phyloP scores from a whole-genome alignment of 2,113 vertebrate genomes.

The Seriola dumerili region DNA sequence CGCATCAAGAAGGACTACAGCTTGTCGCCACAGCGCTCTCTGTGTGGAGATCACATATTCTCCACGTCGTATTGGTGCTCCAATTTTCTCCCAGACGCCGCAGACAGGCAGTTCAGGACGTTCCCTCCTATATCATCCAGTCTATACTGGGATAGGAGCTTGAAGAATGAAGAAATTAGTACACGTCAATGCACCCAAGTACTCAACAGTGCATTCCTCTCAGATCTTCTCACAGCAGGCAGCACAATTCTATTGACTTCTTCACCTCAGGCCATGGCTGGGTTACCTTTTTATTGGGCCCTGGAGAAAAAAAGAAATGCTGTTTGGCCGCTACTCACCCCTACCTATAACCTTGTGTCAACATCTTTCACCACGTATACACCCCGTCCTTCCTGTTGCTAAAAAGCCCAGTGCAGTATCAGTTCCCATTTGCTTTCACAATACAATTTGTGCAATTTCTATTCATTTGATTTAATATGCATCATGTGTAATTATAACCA shows the following conservation, averaged over 20 bases:
- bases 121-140: background rate
- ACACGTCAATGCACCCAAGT: background rate
- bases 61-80: conserved; percentile 24
- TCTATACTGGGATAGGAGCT: background rate
- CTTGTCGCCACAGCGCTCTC: conserved; percentile 34
- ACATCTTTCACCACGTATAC: background rate
- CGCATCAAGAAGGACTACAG: conserved; percentile 52
- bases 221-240: background rate
- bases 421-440: background rate
- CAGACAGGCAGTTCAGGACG: conserved; percentile 13
- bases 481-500: background rate
- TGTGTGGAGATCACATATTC: conserved; percentile 40
- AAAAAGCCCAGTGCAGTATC: too few relatives aligned
- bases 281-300: background rate
- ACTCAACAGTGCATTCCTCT: background rate
- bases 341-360: background rate
- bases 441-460: background rate
- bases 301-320: background rate
- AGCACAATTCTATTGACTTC: background rate
- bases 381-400: background rate
- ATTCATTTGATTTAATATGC: background rate
- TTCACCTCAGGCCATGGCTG: background rate
- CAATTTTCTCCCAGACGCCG: conserved; percentile 16
- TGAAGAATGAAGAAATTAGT: background rate
- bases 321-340: background rate